phyloP scores from a whole-genome alignment of 1,140 invertebrate species.

The Drosophila sucinea region DNA sequence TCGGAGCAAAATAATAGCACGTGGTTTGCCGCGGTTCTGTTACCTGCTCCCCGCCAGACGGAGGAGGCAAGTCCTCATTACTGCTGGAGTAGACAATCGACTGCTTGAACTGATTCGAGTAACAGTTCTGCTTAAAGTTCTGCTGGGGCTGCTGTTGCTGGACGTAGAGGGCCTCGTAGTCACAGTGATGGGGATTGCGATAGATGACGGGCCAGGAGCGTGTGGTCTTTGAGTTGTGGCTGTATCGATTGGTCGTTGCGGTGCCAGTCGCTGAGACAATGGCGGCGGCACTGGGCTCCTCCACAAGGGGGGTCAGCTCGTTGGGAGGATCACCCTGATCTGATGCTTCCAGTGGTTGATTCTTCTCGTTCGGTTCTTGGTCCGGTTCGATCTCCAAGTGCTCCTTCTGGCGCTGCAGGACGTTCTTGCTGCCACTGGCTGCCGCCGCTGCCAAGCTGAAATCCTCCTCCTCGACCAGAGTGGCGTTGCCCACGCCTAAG shows the following conservation, averaged over 20 bases:
- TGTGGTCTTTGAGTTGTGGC: slow-evolving; percentile 80
- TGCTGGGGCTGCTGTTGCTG: slow-evolving; percentile 57
- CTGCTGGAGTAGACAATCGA: slow-evolving; percentile 80
- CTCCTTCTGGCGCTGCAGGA: slow-evolving; percentile 70
- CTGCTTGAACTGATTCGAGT: slow-evolving; percentile 81
- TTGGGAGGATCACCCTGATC: slow-evolving; percentile 48
- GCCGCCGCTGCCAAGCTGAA: slow-evolving; percentile 73
- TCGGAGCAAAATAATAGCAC: slow-evolving; percentile 79
- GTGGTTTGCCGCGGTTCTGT: slow-evolving; percentile 63
- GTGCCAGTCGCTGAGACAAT: slow-evolving; percentile 15
- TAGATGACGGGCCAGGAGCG: slow-evolving; percentile 83
- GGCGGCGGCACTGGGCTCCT: slow-evolving; percentile 54
- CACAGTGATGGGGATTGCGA: slow-evolving; percentile 80
- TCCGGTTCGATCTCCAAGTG: slow-evolving; percentile 56
- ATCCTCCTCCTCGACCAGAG: slow-evolving; percentile 81
- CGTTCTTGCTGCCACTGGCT: slow-evolving; percentile 53
- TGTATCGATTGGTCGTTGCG: slow-evolving; percentile 64
- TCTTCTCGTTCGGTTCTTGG: slow-evolving; percentile 38
- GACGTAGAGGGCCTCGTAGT: slow-evolving; percentile 82
- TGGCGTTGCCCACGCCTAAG: slow-evolving; percentile 60
- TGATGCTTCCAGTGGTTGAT: slow-evolving; percentile 16
- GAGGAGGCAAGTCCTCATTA: slow-evolving; percentile 67
- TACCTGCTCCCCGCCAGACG: slow-evolving; percentile 32
- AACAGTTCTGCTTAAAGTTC: slow-evolving; percentile 75
- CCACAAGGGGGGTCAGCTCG: slow-evolving; percentile 65